A percentile compares a stretch with the other conserved stretches of the same genome.
These are phyloP conservation scores for Karalla daura DNA, from an alignment of 2,797 vertebrate species.

Conservation along the genomic window DNA sequence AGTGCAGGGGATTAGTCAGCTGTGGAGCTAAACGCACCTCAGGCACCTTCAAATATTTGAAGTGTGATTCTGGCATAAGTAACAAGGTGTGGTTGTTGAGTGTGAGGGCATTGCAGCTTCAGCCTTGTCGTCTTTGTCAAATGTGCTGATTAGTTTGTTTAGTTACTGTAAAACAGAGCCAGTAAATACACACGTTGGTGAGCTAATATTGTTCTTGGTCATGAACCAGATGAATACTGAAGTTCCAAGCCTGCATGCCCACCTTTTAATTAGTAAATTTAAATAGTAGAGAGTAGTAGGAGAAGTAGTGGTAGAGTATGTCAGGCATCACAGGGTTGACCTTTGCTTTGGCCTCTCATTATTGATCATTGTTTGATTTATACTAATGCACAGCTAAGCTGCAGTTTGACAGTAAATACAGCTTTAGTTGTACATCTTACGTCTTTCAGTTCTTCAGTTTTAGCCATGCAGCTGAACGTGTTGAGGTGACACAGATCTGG, in stretches of 20 bases:
- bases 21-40: constrained; percentile 3
- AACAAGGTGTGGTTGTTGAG: constrained; percentile 31
- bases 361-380: too few relatives aligned
- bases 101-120: not conserved
- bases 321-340: too few relatives aligned
- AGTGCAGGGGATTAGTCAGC: constrained; percentile 5
- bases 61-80: not conserved
- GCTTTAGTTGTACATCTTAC: too few relatives aligned
- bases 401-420: not conserved
- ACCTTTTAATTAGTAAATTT: too few relatives aligned
- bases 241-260: too few relatives aligned
- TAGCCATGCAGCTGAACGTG: not conserved
- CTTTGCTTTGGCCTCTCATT: too few relatives aligned
- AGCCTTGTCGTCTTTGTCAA: too few relatives aligned
- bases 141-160: not conserved
- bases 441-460: too few relatives aligned
- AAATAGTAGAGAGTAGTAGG: too few relatives aligned
- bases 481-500: not conserved
- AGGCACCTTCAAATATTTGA: constrained; percentile 38
- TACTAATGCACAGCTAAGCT: not conserved
- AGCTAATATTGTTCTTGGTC: too few relatives aligned
- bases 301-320: not conserved
- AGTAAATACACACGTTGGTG: too few relatives aligned
- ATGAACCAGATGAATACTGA: too few relatives aligned
- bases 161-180: not conserved